A percentile compares a stretch with the other conserved stretches of the same genome.
These are phyloP conservation scores for Corythornis vintsioides DNA, from an alignment of 2,113 vertebrate species.

Conservation along the genomic window DNA sequence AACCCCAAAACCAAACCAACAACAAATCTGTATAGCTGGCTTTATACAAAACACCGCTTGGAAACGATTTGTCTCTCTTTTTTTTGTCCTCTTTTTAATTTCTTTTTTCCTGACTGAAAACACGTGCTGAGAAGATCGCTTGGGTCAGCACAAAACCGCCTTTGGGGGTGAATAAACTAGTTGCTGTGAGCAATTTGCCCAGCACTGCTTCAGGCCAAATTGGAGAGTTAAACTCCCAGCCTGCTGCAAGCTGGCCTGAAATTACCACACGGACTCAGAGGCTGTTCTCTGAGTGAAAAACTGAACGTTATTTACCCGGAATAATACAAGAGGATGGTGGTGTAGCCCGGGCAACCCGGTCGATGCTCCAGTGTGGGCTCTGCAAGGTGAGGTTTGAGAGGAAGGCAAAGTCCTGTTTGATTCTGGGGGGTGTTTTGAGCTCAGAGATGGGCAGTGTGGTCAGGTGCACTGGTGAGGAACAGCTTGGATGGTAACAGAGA, in stretches of 20 bases:
- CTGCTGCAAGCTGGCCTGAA: not conserved
- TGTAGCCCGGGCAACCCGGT: not conserved
- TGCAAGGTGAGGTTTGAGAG: not conserved
- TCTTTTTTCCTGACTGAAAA: constrained; percentile 44
- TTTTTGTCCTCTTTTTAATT: constrained; percentile 10
- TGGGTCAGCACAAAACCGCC: constrained; percentile 15
- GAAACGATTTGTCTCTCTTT: constrained; percentile 8
- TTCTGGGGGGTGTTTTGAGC: not conserved
- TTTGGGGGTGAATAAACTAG: not conserved
- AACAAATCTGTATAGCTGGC: not conserved
- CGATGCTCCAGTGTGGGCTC: not conserved
- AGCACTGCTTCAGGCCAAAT: not conserved
- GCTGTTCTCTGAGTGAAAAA: not conserved
- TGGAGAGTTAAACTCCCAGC: constrained; percentile 9
- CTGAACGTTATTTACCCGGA: not conserved
- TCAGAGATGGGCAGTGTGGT: rapidly evolving
- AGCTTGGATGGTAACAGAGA: not conserved
- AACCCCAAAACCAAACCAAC: not conserved
- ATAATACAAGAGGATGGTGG: not conserved
- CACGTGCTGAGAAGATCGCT: not conserved
- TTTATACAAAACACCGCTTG: constrained; percentile 23
- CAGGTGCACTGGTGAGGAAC: rapidly evolving
- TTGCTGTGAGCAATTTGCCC: constrained; percentile 15
- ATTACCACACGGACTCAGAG: not conserved
- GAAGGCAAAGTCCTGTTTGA: not conserved